Conservation (phyloP, 2,797 vertebrate species). For the Rhinatrema bivittatum region DNA sequence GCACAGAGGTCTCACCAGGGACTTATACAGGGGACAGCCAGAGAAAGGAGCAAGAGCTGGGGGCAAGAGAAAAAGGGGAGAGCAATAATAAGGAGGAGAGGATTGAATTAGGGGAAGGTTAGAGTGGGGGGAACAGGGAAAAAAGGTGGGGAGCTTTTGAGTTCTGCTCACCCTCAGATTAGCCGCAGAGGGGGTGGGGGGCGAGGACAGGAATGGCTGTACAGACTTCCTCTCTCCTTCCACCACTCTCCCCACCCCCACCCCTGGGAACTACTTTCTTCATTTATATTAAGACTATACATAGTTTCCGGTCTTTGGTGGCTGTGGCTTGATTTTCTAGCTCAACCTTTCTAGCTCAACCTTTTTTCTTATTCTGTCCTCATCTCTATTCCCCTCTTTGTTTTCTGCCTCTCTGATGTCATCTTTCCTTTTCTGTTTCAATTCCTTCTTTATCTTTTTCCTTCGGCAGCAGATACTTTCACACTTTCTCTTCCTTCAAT, state of each 20-base stretch:
- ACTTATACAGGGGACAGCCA: not conserved
- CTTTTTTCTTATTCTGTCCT: not conserved
- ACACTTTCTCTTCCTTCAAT: not conserved
- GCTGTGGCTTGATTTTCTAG: too few species aligned
- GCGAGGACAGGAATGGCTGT: too few species aligned
- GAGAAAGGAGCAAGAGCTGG: conserved; percentile 5
- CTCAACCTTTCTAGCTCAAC: not conserved
- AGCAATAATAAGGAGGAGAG: not conserved
- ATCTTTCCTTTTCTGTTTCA: not conserved
- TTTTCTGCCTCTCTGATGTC: not conserved
- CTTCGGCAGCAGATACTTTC: conserved; percentile 6
- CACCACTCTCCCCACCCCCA: too few species aligned
- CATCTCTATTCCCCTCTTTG: not conserved
- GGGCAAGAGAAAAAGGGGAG: conserved; percentile 9
- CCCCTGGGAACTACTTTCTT: too few species aligned
- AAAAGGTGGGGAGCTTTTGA: too few species aligned
- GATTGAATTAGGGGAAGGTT: conserved; percentile 1
- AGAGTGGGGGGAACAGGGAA: not conserved
- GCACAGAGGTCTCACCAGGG: too few species aligned
- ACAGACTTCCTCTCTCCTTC: too few species aligned
- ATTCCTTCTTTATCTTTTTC: not conserved
- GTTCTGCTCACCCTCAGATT: too few species aligned
- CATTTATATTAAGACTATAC: too few species aligned
- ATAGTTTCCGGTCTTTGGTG: too few species aligned
- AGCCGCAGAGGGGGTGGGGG: too few species aligned